Base-by-base conservation (phyloP, 2,113 vertebrate species). In the Daboia siamensis region DNA sequence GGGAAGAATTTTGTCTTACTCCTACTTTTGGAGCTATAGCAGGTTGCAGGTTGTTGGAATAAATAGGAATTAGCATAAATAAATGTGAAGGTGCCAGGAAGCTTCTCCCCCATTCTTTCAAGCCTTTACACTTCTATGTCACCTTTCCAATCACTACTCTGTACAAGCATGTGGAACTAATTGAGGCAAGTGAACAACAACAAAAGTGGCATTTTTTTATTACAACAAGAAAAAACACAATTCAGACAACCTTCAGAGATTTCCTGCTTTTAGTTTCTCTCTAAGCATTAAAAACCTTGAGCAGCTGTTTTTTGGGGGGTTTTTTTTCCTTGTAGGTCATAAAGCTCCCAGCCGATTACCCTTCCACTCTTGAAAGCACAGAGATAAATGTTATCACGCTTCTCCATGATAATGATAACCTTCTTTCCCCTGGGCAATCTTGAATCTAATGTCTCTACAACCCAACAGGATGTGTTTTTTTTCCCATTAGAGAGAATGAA, bases 311-410 rank as follows among this genome's bases (percentile, higher is more conserved):
- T 9, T 51, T 10, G n/a, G n/a, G n/a, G n/a, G n/a, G n/a, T 1
- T 89, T 11, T 52, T 46, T n/a, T 54, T 89, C 48, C 69, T 89
- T 46, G 87, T 54, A 89, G 87, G 89, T 89, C 90, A 89, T 23
- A 74, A 74, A 64, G 56, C 74, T 93, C n/a, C 48, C 46, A 23
- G 69, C 24, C n/a, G 55, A 89, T 89, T 89, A 89, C 46, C 56
- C 54, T 89, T 46, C 24, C 17, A 17, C 33, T 91, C 57, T 87
- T 93, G 93, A 90, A 91, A 86, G 91, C 4, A 89, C 15, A 91
- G 46, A 93, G 90, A 93, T 91, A 93, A 93, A 91, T 91, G 90
- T 89, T 93, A 91, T 93, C 54, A 44, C 4, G 46, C 56, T 64
- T 61, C 90, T 89, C 55, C 33, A 48, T 93, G 90, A 69, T 86